Evolutionary conservation across 2,113 vertebrate species (phyloP).

Genomic region (Misgurnus anguillicaudatus): DNA sequence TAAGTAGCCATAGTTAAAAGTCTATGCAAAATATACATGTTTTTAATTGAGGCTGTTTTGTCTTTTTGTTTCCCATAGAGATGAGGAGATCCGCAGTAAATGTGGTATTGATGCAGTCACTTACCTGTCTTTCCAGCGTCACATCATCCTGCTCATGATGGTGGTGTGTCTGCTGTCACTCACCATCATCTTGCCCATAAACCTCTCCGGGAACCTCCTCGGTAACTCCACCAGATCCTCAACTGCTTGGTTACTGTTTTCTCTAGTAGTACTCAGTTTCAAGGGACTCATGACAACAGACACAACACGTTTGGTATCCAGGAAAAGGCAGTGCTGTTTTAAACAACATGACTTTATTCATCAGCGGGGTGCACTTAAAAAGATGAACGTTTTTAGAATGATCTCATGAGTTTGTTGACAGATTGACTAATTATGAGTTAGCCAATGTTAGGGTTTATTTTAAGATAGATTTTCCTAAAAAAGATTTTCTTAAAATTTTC

Average conservation of each 20-base stretch:
- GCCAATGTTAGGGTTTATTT: not conserved
- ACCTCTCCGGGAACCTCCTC: slow-evolving; percentile 88
- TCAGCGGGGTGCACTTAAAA: not conserved
- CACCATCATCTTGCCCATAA: slow-evolving; percentile 90
- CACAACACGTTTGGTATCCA: slow-evolving; percentile 42
- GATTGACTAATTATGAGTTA: not conserved
- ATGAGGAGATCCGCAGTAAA: slow-evolving; percentile 92
- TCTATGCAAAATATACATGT: not conserved
- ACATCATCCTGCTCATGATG: slow-evolving; percentile 86
- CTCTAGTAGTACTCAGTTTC: not conserved
- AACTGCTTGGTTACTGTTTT: slow-evolving; percentile 20
- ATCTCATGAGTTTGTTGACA: slow-evolving; percentile 11
- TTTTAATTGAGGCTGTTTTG: not conserved
- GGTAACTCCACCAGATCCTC: slow-evolving; percentile 73
- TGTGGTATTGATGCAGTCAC: slow-evolving; percentile 91
- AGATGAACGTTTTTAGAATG: not conserved
- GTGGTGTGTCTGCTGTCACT: slow-evolving; percentile 90
- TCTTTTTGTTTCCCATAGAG: slow-evolving; percentile 69
- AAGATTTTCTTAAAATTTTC: no score
- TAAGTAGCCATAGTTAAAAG: no score
- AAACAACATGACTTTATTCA: slow-evolving; percentile 17
- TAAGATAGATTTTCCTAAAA: no score
- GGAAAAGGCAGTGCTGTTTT: slow-evolving; percentile 28
- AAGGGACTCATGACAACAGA: slow-evolving; percentile 43
- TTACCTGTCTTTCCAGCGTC: slow-evolving; percentile 95